phyloP scores from a whole-genome alignment of 2,797 vertebrate species.

The Brachymystax lenok region DNA sequence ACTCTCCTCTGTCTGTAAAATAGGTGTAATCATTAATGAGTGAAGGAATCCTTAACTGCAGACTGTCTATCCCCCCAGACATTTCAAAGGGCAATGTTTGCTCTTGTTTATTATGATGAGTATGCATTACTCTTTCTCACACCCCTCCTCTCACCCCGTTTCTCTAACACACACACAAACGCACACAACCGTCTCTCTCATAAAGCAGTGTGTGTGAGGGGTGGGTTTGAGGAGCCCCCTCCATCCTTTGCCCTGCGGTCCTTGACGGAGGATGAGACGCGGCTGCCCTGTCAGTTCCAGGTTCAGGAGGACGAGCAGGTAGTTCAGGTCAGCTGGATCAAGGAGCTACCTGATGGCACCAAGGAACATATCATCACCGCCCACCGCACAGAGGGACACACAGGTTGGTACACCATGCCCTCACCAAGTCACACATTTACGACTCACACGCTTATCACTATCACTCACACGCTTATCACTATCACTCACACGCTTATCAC shows the following conservation, averaged over 20 bases:
- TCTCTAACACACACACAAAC: not conserved
- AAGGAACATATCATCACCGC: slow-evolving; percentile 76
- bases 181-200: not conserved
- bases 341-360: slow-evolving; percentile 63
- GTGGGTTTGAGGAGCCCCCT: slow-evolving; percentile 65
- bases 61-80: slow-evolving; percentile 19
- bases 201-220: slow-evolving; percentile 44
- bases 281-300: slow-evolving; percentile 83
- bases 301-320: slow-evolving; percentile 35
- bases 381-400: slow-evolving; percentile 58
- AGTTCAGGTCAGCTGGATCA: slow-evolving; percentile 78
- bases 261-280: slow-evolving; percentile 59
- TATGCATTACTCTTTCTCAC: slow-evolving; percentile 11
- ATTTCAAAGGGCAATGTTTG: slow-evolving; percentile 61
- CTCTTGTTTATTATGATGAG: slow-evolving; percentile 41
- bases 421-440: not conserved
- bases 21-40: slow-evolving; percentile 60
- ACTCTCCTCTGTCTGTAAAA: not conserved
- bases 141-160: not conserved
- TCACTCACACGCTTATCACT: not conserved
- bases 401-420: slow-evolving; percentile 33
- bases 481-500: not conserved
- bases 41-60: slow-evolving; percentile 62
- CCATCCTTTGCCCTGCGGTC: slow-evolving; percentile 41
- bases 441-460: not conserved